Evolutionary conservation across 2,797 vertebrate genomes (phyloP).

Genomic region (Cichlasoma orientale): DNA sequence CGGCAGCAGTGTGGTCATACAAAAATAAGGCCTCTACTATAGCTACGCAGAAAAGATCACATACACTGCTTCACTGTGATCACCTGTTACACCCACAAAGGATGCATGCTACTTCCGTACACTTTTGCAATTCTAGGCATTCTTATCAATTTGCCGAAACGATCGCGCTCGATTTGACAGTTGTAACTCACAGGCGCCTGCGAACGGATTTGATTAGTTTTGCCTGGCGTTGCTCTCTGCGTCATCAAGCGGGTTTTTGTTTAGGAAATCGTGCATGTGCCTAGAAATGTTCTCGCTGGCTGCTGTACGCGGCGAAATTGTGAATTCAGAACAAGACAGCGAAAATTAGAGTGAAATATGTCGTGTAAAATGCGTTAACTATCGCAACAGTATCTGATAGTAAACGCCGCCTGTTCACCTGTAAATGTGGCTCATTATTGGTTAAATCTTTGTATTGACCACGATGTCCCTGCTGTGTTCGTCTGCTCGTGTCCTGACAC

Average conservation of each 20-base stretch:
- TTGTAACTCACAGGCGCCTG: accelerated
- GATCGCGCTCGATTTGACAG: neutral
- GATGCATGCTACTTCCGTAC: conserved; percentile 81
- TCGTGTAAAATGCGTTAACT: neutral
- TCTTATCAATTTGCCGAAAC: conserved; percentile 45
- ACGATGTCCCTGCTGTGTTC: neutral
- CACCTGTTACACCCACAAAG: conserved; percentile 68
- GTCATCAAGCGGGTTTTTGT: conserved; percentile 61
- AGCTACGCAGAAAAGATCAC: conserved; percentile 31
- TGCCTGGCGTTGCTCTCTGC: conserved; percentile 47
- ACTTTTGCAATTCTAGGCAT: conserved; percentile 57
- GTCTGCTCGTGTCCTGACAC: neutral
- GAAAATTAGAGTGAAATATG: neutral
- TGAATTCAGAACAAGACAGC: neutral
- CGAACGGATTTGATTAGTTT: conserved; percentile 58
- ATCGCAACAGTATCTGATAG: neutral
- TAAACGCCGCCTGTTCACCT: neutral
- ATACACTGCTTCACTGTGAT: conserved; percentile 23
- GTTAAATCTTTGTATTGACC: conserved; percentile 24
- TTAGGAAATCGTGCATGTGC: conserved; percentile 51
- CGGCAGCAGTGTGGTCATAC: conserved; percentile 14
- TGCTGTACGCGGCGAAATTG: too few species aligned
- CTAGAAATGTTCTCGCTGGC: neutral
- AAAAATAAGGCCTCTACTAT: conserved; percentile 55
- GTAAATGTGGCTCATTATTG: neutral